phyloP scores from a whole-genome alignment of 1,140 invertebrate species.

The Drosophila nannoptera region DNA sequence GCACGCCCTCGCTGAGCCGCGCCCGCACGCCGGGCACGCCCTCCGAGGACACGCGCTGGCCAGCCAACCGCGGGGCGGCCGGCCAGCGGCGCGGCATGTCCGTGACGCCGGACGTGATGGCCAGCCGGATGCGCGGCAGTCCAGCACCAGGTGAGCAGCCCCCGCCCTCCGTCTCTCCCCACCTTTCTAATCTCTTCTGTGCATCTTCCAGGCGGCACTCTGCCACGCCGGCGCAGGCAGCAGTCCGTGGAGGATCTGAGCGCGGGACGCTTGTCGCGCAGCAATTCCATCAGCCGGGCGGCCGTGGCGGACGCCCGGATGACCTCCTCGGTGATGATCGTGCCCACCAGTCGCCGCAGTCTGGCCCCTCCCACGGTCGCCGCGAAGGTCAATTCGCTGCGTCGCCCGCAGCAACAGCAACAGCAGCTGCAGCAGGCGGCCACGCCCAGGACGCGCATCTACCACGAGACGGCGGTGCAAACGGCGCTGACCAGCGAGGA shows the following conservation, averaged over 20 bases:
- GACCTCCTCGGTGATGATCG: conserved; percentile 78
- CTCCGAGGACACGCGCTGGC: conserved; percentile 85
- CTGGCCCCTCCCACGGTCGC: conserved; percentile 58
- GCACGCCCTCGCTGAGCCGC: conserved; percentile 81
- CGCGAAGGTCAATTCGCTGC: conserved; percentile 64
- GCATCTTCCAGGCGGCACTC: conserved; percentile 81
- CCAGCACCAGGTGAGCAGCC: conserved; percentile 64
- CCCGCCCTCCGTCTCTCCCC: conserved; percentile 37
- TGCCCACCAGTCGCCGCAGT: conserved; percentile 54
- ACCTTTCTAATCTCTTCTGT: conserved; percentile 78
- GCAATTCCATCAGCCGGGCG: conserved; percentile 78
- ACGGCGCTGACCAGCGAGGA: conserved; percentile 86
- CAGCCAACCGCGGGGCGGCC: conserved; percentile 71
- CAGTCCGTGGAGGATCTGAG: conserved; percentile 81
- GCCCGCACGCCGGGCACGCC: conserved; percentile 83
- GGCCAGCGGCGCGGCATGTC: conserved; percentile 51
- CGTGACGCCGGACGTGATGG: conserved; percentile 69
- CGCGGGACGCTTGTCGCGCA: conserved; percentile 70
- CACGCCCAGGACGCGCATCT: conserved; percentile 83
- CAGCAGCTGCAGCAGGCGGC: conserved; percentile 19
- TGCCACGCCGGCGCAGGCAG: conserved; percentile 85
- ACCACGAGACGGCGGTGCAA: conserved; percentile 87
- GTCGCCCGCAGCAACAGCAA: conserved; percentile 52
- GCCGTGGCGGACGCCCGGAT: conserved; percentile 69
- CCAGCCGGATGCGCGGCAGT: conserved; percentile 73